A percentile compares a stretch with the other conserved stretches of the same genome.
These are phyloP conservation scores for Urocitellus parryii DNA, from an alignment of 2,113 vertebrate genomes.

Conservation along the genomic window DNA sequence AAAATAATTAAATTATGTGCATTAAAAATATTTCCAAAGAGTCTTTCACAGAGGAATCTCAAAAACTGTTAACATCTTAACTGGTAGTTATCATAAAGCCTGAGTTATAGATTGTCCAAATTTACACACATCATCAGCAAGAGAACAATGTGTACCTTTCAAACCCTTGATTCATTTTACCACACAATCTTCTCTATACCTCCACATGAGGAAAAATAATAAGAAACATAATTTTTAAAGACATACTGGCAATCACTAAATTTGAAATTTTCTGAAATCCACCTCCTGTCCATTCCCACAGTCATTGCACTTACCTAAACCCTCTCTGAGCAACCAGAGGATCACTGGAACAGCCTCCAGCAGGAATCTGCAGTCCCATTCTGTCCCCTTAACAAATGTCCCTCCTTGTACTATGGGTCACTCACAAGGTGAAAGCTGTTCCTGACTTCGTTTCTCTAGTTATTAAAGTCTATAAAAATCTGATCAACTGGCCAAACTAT, in stretches of 20 bases:
- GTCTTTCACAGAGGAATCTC: neutral
- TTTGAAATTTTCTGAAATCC: neutral
- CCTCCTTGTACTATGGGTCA: neutral
- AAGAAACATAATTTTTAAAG: constrained; percentile 32
- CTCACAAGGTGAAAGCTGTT: neutral
- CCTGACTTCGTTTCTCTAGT: neutral
- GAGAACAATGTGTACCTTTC: neutral
- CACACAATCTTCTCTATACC: neutral
- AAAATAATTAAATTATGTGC: neutral
- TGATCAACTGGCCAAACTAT: neutral
- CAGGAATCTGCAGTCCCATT: neutral
- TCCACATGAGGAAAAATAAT: neutral
- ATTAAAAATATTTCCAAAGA: constrained; percentile 44
- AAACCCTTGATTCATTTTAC: neutral
- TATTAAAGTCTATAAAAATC: constrained; percentile 14
- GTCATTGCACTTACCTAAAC: neutral
- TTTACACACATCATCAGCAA: neutral
- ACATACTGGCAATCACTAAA: neutral
- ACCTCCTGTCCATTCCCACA: neutral
- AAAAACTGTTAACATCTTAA: neutral
- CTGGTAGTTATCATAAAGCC: neutral
- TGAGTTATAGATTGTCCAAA: neutral
- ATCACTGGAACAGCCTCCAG: neutral
- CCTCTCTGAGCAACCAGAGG: neutral
- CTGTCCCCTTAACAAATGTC: neutral